These are phyloP conservation scores for Danaus chrysippus DNA, from an alignment of 2,888 invertebrate genomes.

Conservation along the genomic window DNA sequence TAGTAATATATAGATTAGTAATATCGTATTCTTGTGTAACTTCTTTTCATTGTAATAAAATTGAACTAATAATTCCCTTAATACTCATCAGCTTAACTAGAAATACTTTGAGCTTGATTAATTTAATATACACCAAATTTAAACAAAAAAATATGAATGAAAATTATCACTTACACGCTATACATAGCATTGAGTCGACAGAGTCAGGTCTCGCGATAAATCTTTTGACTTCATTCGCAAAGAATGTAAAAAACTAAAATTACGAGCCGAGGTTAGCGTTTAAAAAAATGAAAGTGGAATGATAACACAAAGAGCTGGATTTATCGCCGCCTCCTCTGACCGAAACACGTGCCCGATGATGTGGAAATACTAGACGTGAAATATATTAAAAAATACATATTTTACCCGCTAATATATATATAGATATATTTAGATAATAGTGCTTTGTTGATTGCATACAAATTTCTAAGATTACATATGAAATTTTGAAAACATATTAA, in stretches of 20 bases:
- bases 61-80: no score
- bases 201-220: slow-evolving; percentile 7
- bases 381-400: not conserved
- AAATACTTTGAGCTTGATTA: no score
- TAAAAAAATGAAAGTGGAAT: slow-evolving; percentile 47
- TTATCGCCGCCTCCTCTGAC: slow-evolving; percentile 68
- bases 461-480: no score
- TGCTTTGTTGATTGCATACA: no score
- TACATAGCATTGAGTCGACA: slow-evolving; percentile 19
- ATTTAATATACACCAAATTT: no score
- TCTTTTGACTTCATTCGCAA: slow-evolving; percentile 20
- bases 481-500: no score
- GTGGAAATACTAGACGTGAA: slow-evolving; percentile 35
- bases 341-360: slow-evolving; percentile 51
- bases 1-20: no score
- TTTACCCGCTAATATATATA: no score
- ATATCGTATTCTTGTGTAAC: no score
- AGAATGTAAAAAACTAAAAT: slow-evolving; percentile 27
- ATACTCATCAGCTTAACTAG: no score
- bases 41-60: no score
- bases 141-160: slow-evolving; percentile 18
- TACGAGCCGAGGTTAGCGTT: slow-evolving; percentile 22
- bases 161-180: slow-evolving; percentile 23
- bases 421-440: no score
- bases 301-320: slow-evolving; percentile 66